Percentiles rank a stretch among this genome's conserved stretches.
These are phyloP conservation scores for Laupala kohalensis DNA, from an alignment of 1,140 invertebrate genomes.

Conservation along the genomic window DNA sequence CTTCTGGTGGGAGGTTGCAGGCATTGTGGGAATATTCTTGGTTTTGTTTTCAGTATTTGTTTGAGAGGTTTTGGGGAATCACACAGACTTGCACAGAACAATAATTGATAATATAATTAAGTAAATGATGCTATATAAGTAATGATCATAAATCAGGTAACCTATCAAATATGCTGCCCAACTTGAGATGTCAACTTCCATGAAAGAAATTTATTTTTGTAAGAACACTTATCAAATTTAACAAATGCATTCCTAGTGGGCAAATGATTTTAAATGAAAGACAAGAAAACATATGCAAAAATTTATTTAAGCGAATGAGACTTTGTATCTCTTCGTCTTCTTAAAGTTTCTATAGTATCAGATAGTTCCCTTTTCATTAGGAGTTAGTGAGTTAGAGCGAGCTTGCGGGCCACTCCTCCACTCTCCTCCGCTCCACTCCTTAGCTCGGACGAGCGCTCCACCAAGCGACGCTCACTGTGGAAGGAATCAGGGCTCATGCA, in stretches of 20 bases:
- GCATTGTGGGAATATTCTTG: conserved; percentile 3
- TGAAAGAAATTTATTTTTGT: conserved; percentile 20
- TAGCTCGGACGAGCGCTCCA: neutral
- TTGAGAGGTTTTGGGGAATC: conserved; percentile 16
- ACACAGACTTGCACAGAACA: conserved; percentile 18
- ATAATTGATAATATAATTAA: conserved; percentile 15
- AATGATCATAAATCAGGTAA: conserved; percentile 19
- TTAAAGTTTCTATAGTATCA: conserved; percentile 17
- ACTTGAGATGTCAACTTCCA: conserved; percentile 19
- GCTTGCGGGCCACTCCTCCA: conserved; percentile 1
- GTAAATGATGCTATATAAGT: conserved; percentile 15
- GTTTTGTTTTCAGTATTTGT: neutral
- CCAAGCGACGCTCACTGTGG: conserved; percentile 3
- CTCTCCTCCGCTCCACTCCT: neutral
- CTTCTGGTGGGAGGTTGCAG: conserved; percentile 2
- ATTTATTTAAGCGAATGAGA: conserved; percentile 16
- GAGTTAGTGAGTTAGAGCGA: conserved; percentile 13
- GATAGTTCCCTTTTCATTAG: conserved; percentile 15
- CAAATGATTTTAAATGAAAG: conserved; percentile 15
- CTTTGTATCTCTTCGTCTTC: conserved; percentile 16
- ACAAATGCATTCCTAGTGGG: conserved; percentile 18
- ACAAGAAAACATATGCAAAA: conserved; percentile 12
- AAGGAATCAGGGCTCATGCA: conserved; percentile 14
- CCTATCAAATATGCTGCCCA: conserved; percentile 19
- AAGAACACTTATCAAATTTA: conserved; percentile 20